phyloP scores from a whole-genome alignment of 2,113 vertebrate genomes.

The Bolborhynchus lineola region DNA sequence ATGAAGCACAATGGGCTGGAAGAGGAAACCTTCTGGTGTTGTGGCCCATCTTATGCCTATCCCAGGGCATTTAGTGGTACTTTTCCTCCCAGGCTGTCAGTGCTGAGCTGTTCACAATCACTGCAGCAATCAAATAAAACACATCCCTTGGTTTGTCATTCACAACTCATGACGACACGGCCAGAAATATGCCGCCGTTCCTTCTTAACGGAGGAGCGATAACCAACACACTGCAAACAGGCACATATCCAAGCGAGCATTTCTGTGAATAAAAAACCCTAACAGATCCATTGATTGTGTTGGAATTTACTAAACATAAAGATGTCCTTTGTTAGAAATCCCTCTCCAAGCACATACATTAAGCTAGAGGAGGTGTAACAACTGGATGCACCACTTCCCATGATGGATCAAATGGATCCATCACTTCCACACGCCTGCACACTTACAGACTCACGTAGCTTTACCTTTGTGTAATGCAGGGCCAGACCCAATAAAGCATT shows the following conservation, averaged over 20 bases:
- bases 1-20: not conserved
- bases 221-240: not conserved
- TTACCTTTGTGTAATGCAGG: not conserved
- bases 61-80: not conserved
- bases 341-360: not conserved
- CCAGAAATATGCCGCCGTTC: not conserved
- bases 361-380: not conserved
- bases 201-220: rapidly evolving
- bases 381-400: not conserved
- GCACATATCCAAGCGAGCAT: not conserved
- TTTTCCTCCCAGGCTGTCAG: not conserved
- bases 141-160: not conserved
- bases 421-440: not conserved
- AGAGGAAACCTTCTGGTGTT: not conserved
- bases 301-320: not conserved
- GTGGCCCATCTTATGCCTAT: not conserved
- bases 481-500: not conserved
- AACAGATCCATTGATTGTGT: not conserved
- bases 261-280: not conserved
- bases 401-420: rapidly evolving
- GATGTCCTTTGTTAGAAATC: not conserved
- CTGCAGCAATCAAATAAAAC: not conserved
- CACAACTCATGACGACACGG: not conserved
- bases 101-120: not conserved
- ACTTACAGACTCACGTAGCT: rapidly evolving